Base-by-base conservation (phyloP, 2,797 vertebrate genomes). In the Chrosomus eos region DNA sequence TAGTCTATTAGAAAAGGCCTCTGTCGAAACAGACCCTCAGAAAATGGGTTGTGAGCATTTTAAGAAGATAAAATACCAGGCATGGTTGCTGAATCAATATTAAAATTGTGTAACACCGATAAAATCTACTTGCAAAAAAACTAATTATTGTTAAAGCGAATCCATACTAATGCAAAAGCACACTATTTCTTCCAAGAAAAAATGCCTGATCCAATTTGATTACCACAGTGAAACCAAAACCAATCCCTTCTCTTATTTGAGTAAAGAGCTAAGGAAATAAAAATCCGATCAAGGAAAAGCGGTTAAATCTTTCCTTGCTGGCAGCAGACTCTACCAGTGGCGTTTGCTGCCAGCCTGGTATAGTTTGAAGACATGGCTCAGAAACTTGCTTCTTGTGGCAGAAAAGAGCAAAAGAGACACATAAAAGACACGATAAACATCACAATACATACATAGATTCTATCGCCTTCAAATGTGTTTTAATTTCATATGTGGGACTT, bases 401-500 rank as follows among this genome's bases (percentile, higher is more conserved):
- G n/a, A 48, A 28, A 11, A 45, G 31, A 8, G 5, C 10, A 64
- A 78, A 3, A 58, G 53, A 73, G 19, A n/a, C 19, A 23, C 38
- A 64, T 48, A 6, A 9, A 64, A 79, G 8, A 13, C 18, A 6
- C 6, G 8, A 14, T 11, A 43, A 28, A 18, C 26, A 74, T 58
- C 8, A 77, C 72, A 83, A 28, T 8, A 43, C 31, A 55, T 18
- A 62, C 36, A 28, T n/a, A n/a, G 18, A 71, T 5, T 36, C 11
- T 48, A 16, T 23, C 16, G 3, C 77, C 75, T 73, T 83, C 73
- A 86, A 79, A 80, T 78, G 11, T 38, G 66, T 51, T 89, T 89
- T 89, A 89, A 89, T 89, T 82, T 74, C 43, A 85, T 88, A 76
- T 53, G 64, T 88, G 75, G 64, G 53, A 88, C 58, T 74, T 71